A percentile compares a stretch with the other conserved stretches of the same genome.
phyloP scores from a whole-genome alignment of 2,888 invertebrate species.

The Pterostichus madidus region DNA sequence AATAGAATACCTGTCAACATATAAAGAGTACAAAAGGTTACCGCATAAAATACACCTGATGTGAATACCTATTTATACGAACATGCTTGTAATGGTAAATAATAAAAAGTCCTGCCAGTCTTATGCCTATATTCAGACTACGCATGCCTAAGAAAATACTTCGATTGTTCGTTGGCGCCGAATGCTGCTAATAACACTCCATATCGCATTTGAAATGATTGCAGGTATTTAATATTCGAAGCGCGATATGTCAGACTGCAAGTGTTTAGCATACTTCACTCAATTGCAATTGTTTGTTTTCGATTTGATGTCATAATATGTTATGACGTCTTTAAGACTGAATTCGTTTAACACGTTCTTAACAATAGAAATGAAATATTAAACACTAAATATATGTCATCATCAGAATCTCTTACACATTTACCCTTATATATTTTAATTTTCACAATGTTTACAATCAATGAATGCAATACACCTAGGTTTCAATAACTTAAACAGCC shows the following conservation, averaged over 20 bases:
- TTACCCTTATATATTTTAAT: too few species aligned
- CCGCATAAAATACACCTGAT: conserved; percentile 59
- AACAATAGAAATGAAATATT: too few species aligned
- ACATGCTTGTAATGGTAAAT: conserved; percentile 60
- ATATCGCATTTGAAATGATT: conserved; percentile 54
- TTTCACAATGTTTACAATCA: too few species aligned
- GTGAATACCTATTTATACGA: conserved; percentile 51
- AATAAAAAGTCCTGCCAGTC: conserved; percentile 29
- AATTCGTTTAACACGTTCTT: not conserved
- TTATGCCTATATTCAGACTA: conserved; percentile 11
- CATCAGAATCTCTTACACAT: too few species aligned
- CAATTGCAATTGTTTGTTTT: conserved; percentile 21
- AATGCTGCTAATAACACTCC: conserved; percentile 43
- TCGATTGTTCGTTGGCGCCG: conserved; percentile 50
- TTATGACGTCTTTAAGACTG: not conserved
- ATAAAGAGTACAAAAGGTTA: conserved; percentile 43
- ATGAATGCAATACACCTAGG: too few species aligned
- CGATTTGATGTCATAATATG: not conserved
- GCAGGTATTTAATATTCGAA: conserved; percentile 49
- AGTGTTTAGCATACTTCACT: conserved; percentile 36
- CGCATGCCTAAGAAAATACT: not conserved
- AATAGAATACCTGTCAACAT: conserved; percentile 59
- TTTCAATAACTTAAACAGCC: too few species aligned
- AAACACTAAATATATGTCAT: too few species aligned
- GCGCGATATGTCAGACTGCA: conserved; percentile 17